A percentile compares a stretch with the other conserved stretches of the same genome.
Conservation (phyloP, 2,797 vertebrate genomes). For the Perodicticus potto region DNA sequence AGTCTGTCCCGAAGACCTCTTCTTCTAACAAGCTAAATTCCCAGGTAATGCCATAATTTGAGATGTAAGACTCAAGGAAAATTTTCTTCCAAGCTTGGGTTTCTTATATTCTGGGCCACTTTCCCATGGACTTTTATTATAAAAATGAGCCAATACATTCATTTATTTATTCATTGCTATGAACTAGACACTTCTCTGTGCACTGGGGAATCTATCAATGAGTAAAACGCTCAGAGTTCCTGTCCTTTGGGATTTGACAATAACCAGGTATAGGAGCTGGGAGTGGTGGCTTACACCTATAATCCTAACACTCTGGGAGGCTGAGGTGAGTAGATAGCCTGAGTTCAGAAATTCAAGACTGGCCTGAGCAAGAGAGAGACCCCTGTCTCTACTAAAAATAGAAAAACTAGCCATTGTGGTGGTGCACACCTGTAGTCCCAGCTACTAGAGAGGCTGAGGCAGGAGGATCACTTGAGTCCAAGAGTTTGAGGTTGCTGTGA, state of each 20-base stretch:
- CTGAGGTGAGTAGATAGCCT: too few species aligned
- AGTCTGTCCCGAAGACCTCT: neutral
- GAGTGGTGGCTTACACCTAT: too few species aligned
- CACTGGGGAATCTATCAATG: neutral
- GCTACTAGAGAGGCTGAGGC: too few species aligned
- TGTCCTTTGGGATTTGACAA: neutral
- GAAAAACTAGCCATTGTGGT: too few species aligned
- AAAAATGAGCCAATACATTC: neutral
- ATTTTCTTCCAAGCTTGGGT: neutral
- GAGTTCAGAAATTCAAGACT: too few species aligned
- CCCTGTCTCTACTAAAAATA: too few species aligned
- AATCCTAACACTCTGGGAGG: too few species aligned
- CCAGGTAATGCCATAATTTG: neutral
- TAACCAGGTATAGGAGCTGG: neutral
- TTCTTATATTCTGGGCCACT: neutral
- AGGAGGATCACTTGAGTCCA: too few species aligned
- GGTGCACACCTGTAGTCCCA: too few species aligned
- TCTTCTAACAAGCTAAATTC: neutral
- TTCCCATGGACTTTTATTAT: neutral
- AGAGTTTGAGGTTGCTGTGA: too few species aligned
- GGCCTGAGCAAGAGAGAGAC: too few species aligned
- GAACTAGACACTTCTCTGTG: neutral
- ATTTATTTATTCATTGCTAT: neutral
- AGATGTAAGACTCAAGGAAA: neutral
- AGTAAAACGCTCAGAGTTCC: neutral